Evolutionary conservation across 2,113 vertebrate genomes (phyloP).

Genomic region (Chaetura pelagica): DNA sequence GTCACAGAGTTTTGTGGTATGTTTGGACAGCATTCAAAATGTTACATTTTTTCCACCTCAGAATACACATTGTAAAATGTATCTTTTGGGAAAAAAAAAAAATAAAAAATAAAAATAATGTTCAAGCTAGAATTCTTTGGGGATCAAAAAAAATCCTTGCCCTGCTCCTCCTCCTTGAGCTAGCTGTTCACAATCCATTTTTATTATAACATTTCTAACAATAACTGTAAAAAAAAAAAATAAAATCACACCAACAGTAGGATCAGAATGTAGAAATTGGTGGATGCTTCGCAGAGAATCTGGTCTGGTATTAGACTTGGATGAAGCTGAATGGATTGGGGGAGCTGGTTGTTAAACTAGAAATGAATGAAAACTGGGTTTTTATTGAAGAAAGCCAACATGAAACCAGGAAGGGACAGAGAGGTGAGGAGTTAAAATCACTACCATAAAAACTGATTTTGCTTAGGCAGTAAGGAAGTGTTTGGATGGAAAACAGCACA

Average conservation of each 20-base stretch:
- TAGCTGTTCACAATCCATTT: not conserved
- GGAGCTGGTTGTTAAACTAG: not conserved
- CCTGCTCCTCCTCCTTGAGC: not conserved
- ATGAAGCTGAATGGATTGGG: not conserved
- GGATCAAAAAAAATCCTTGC: not conserved
- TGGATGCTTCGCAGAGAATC: not conserved
- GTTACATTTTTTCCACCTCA: not conserved
- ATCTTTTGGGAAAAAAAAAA: not conserved
- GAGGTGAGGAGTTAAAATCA: not conserved
- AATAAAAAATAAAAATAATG: too few species aligned
- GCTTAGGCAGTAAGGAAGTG: not conserved
- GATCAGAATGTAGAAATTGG: fast-evolving
- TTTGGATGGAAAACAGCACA: not conserved
- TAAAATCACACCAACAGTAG: not conserved
- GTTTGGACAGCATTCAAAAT: not conserved
- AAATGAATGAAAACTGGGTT: not conserved
- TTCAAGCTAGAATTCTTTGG: not conserved
- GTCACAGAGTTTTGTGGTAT: not conserved
- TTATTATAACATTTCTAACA: not conserved
- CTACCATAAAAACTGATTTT: not conserved
- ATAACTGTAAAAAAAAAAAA: not conserved
- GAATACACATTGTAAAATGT: not conserved
- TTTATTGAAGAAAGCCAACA: not conserved
- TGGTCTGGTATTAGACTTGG: not conserved
- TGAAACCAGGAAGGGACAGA: not conserved